Conservation (phyloP, 2,113 vertebrate genomes). For the Anhinga rufa region DNA sequence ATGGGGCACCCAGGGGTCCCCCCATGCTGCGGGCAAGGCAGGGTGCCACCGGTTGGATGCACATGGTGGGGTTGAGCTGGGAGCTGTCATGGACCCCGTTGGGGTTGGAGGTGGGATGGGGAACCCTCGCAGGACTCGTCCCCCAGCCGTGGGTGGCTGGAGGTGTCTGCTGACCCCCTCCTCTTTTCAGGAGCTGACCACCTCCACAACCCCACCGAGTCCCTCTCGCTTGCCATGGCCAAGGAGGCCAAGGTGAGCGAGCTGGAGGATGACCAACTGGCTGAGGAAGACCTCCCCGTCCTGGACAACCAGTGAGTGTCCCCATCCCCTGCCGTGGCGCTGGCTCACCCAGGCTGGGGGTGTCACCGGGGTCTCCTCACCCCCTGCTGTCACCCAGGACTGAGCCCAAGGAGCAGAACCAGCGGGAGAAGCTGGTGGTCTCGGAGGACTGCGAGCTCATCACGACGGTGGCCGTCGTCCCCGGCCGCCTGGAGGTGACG, state of each 20-base stretch:
- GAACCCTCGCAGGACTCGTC: accelerated
- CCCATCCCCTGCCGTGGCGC: accelerated
- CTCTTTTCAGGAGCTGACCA: slow-evolving; percentile 80
- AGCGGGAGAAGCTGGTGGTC: slow-evolving; percentile 91
- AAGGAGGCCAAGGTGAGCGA: slow-evolving; percentile 95
- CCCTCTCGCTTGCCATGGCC: slow-evolving; percentile 86
- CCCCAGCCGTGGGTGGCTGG: too few relatives aligned
- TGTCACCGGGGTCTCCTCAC: neutral
- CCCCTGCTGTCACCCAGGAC: slow-evolving; percentile 45
- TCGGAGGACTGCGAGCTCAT: slow-evolving; percentile 97
- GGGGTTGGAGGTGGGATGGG: neutral
- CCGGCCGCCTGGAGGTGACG: slow-evolving; percentile 90
- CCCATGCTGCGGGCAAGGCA: accelerated
- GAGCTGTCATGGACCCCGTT: accelerated
- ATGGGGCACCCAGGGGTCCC: neutral
- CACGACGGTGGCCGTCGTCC: slow-evolving; percentile 86
- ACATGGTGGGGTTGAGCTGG: neutral
- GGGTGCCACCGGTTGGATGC: neutral
- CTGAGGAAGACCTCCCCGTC: slow-evolving; percentile 85
- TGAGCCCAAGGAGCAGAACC: slow-evolving; percentile 85
- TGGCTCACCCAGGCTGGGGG: accelerated
- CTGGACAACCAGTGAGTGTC: slow-evolving; percentile 84
- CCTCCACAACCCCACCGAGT: slow-evolving; percentile 73
- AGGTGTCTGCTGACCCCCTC: neutral
- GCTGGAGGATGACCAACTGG: slow-evolving; percentile 89